Evolutionary conservation across 1,140 invertebrate species (phyloP).

Genomic region (Mactra quadrangularis): DNA sequence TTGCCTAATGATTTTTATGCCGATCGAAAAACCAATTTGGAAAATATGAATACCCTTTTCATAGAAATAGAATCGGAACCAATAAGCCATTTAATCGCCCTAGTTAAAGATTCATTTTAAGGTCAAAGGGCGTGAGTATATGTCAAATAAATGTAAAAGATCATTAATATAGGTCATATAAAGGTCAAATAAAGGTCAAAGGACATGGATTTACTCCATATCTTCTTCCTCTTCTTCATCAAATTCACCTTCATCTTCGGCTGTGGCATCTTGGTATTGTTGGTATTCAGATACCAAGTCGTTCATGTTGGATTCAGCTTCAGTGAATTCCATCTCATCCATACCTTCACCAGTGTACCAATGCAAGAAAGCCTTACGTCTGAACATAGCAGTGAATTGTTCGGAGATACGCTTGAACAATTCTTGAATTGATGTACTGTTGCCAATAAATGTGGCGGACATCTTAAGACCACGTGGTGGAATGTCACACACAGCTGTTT

Average conservation of each 20-base stretch:
- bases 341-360: constrained; percentile 93
- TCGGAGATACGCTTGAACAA: constrained; percentile 91
- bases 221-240: constrained; percentile 90
- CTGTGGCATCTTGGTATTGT: constrained; percentile 90
- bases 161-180: too few relatives aligned
- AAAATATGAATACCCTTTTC: too few relatives aligned
- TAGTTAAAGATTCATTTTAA: too few relatives aligned
- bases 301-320: constrained; percentile 91
- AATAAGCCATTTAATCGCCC: too few relatives aligned
- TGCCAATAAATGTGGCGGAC: constrained; percentile 92
- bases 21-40: too few relatives aligned
- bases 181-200: too few relatives aligned
- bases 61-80: too few relatives aligned
- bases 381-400: constrained; percentile 87
- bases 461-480: constrained; percentile 95
- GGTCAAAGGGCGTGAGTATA: too few relatives aligned
- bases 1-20: too few relatives aligned
- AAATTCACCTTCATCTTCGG: constrained; percentile 66
- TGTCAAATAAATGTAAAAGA: too few relatives aligned
- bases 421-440: constrained; percentile 90
- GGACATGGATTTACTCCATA: too few relatives aligned
- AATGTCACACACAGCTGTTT: constrained; percentile 97
- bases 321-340: constrained; percentile 91
- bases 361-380: constrained; percentile 91
- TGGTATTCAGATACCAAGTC: constrained; percentile 96